Evolutionary conservation across 2,888 invertebrate genomes (phyloP), one percentile per base, ranked within the genome.

Genomic region (Hydroisotoma schaefferi): DNA sequence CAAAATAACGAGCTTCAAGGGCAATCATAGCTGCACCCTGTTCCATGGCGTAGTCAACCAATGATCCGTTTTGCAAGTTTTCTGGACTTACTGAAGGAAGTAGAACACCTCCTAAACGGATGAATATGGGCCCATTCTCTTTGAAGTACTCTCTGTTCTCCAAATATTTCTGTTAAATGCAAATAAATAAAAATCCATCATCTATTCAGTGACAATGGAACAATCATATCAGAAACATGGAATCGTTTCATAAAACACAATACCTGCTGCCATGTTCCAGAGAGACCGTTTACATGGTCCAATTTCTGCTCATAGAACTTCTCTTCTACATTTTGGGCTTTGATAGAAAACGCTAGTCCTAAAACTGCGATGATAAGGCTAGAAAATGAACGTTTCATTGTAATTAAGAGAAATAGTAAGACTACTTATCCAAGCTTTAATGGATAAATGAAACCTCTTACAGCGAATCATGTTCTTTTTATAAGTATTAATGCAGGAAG

Each of bases 181-280:
- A n/a, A n/a, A n/a, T 22, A n/a, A 52, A 56, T 18, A 29, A 37
- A n/a, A n/a, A n/a, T 25, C n/a, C 6, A 23, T 47, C 22, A n/a
- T n/a, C n/a, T n/a, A n/a, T n/a, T n/a, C n/a, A n/a, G n/a, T n/a
- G n/a, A n/a, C n/a, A n/a, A 4, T 18, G 18, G 20, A n/a, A 52
- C 18, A 52, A 52, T 8, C 20, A 23, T 22, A 8, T 54, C 15
- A 20, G 2, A n/a, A 4, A 27, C 52, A 33, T 3, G 20, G 22
- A 49, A 2, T 25, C 48, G 22, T 48, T 33, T 33, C 33, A 8
- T 10, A 33, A 33, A 33, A 33, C 33, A 33, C 15, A 6, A n/a
- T 59, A 63, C 63, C 60, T 63, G 63, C 48, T 52, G 60, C 63
- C 63, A 63, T n/a, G 58, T 58, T 10, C 52, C 26, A 22, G 46